Evolutionary conservation across 2,113 vertebrate genomes (phyloP), one percentile per base, ranked within the genome.

Genomic region (Cheirogaleus medius): DNA sequence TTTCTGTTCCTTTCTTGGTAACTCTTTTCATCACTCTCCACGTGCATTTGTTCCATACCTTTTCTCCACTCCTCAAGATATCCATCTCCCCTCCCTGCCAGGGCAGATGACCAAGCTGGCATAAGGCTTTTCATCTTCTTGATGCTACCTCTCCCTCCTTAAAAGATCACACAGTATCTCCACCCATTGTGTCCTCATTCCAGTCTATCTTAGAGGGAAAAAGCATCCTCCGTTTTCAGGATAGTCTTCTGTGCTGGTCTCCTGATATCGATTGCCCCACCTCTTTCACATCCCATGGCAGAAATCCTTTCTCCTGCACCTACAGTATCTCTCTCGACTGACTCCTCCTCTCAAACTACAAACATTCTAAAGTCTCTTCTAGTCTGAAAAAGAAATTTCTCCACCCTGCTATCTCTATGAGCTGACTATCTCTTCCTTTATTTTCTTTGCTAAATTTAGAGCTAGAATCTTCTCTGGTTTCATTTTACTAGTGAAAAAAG

Each of bases 321-420:
- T 80, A 77, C 13, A 90, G 42, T 42, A 86, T 77, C 12, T 77
- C 80, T 56, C 37, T 42, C 4, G 76, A 88, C 15, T 58, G 49
- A 83, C 42, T 87, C 54, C 52, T 68, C 56, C 54, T 71, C 52
- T 87, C 80, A 54, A 80, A 87, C 7, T 82, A 56, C 34, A 81
- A 84, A 87, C 60, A 58, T 34, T 71, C 14, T 42, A 8, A 92
- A 88, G 71, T 73, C 18, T 77, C 44, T 58, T 91, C 5, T 73
- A 88, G 23, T 27, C 12, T 47, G 66, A 90, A 85, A 97, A 47
- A 42, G 42, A 96, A 85, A 47, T 27, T 37, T 84, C 15, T 95
- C 32, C 27, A 85, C 54, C 27, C 39, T 91, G 47, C 39, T 52
- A 23, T 82, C n/a, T 78, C 49, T 91, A 63, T 92, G 39, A 94